These are phyloP conservation scores for Achroia grisella DNA, from an alignment of 1,140 invertebrate genomes.

Conservation along the genomic window DNA sequence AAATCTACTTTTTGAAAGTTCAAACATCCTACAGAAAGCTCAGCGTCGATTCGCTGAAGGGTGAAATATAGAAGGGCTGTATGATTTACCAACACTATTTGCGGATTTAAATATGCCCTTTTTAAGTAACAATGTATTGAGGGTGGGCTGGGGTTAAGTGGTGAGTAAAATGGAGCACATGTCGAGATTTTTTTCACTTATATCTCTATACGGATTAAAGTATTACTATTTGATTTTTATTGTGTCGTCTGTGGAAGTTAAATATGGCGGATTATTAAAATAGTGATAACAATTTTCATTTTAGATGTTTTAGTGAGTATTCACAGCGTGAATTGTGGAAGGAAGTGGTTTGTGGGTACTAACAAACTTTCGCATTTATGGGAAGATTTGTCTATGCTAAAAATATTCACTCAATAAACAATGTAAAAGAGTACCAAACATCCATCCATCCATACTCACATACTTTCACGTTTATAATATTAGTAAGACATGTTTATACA, in stretches of 20 bases:
- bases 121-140: conserved; percentile 18
- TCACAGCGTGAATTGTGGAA: no score
- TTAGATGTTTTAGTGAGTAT: no score
- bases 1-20: conserved; percentile 49
- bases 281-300: no score
- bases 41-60: conserved; percentile 37
- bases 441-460: no score
- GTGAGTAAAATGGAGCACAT: conserved; percentile 40
- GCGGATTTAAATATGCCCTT: conserved; percentile 42
- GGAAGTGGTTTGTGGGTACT: no score
- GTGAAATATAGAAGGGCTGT: conserved; percentile 43
- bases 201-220: conserved; percentile 21
- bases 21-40: conserved; percentile 44
- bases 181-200: conserved; percentile 24
- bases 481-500: no score
- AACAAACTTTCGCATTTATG: no score
- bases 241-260: background rate
- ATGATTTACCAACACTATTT: conserved; percentile 17
- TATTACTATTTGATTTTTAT: conserved; percentile 14
- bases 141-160: conserved; percentile 30
- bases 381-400: no score
- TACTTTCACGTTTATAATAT: no score
- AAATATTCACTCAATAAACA: no score
- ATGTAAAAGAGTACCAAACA: no score
- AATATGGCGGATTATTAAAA: no score